These are phyloP conservation scores for Drosophila cognata DNA, from an alignment of 2,888 invertebrate genomes.

Conservation along the genomic window DNA sequence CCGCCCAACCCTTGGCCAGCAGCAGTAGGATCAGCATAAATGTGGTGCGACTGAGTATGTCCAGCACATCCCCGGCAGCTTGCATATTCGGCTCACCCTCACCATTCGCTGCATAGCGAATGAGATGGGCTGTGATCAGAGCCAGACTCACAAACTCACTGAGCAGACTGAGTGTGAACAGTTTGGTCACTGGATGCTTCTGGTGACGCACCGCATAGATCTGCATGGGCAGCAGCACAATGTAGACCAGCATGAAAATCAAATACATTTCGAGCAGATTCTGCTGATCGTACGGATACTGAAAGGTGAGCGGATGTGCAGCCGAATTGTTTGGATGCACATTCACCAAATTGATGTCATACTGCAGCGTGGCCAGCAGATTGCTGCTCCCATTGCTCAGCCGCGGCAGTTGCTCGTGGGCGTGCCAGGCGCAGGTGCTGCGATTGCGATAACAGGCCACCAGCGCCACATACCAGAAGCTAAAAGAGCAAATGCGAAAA, in stretches of 20 bases:
- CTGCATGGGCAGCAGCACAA: slow-evolving; percentile 94
- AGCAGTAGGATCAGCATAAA: slow-evolving; percentile 96
- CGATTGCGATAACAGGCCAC: slow-evolving; percentile 95
- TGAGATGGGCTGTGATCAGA: slow-evolving; percentile 94
- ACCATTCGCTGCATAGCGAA: slow-evolving; percentile 96
- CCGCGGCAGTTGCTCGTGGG: slow-evolving; percentile 86
- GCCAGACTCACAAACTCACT: slow-evolving; percentile 94
- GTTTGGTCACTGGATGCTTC: slow-evolving; percentile 95
- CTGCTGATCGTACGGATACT: slow-evolving; percentile 98
- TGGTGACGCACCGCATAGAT: slow-evolving; percentile 95
- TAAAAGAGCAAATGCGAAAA: slow-evolving; percentile 81
- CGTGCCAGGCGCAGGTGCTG: slow-evolving; percentile 93
- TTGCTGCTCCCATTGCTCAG: slow-evolving; percentile 45
- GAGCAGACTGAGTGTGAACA: slow-evolving; percentile 94
- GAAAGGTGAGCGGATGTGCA: slow-evolving; percentile 95
- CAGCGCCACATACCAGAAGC: slow-evolving; percentile 98
- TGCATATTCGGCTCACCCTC: slow-evolving; percentile 92
- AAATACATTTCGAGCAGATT: slow-evolving; percentile 96
- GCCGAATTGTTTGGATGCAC: slow-evolving; percentile 94
- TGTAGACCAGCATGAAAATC: slow-evolving; percentile 93
- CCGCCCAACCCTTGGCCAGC: slow-evolving; percentile 98
- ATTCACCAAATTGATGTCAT: slow-evolving; percentile 98
- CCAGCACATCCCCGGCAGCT: slow-evolving; percentile 95
- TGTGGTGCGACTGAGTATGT: slow-evolving; percentile 96
- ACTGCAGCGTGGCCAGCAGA: slow-evolving; percentile 87